Base-by-base conservation (phyloP, 2,888 invertebrate species). In the Elmis aenea region DNA sequence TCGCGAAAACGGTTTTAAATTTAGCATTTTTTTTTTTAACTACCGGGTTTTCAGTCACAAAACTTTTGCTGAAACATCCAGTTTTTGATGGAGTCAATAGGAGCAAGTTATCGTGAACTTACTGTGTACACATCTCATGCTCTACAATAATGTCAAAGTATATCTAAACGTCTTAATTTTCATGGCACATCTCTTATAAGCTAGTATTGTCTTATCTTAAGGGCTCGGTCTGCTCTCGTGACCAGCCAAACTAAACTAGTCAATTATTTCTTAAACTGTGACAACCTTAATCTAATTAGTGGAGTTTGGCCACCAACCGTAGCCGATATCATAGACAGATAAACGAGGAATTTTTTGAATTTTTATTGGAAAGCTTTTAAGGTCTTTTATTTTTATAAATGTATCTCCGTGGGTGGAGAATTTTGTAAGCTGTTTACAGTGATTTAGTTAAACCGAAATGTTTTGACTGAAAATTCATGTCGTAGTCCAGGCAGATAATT, bases 191-290 rank as follows among this genome's bases (percentile, higher is more conserved):
- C 34, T 40, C 46, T 41, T 50, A 46, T 38, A 43, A 35, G 41
- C 42, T 32, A 38, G 35, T 39, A 34, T 46, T 42, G 46, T 33
- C 43, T 48, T 46, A 46, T 50, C 46, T 44, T 5, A 23, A 27
- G 31, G 29, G 20, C 24, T 21, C 20, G 28, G 26, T 13, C 27
- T 36, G 36, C 34, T 42, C 27, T 36, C 35, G 34, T 42, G 25
- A 42, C 32, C 28, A 29, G 27, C 33, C 46, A 47, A 52, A 52
- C 52, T 47, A 43, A 54, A 57, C 58, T 55, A 53, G 60, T 64
- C 64, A 63, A 66, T 64, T 66, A 61, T 61, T 60, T 59, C 57
- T 56, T 59, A 58, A 65, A 64, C 59, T 62, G 62, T 62, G 64
- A 64, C 64, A 64, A 58, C 57, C 56, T 60, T 66, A 61, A 61